Evolutionary conservation across 2,797 vertebrate genomes (phyloP).

Genomic region (Micromesistius poutassou): DNA sequence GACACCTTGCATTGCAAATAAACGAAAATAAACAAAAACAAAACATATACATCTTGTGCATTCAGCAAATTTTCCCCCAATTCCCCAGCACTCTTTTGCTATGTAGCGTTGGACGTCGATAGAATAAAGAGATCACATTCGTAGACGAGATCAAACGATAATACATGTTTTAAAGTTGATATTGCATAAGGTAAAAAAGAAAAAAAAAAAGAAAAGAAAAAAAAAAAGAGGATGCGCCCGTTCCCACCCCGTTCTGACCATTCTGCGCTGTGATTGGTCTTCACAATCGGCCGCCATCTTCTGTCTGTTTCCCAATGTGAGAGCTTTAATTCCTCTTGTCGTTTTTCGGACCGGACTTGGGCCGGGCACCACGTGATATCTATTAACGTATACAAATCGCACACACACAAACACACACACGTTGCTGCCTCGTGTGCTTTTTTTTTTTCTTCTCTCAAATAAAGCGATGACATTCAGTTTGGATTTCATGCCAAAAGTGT

Average conservation of each 20-base stretch:
- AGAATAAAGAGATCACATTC: conserved; percentile 39
- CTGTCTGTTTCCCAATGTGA: conserved; percentile 16
- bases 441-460: conserved; percentile 5
- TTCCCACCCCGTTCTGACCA: not conserved
- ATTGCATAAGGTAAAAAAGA: conserved; percentile 36
- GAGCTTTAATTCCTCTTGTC: conserved; percentile 20
- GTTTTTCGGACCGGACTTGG: conserved; percentile 17
- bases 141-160: conserved; percentile 38
- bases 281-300: not conserved
- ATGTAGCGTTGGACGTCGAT: conserved; percentile 28
- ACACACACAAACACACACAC: not conserved
- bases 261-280: not conserved
- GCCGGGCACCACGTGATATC: not conserved
- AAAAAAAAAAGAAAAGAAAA: not conserved
- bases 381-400: conserved; percentile 6
- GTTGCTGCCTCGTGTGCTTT: conserved; percentile 12
- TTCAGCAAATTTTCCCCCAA: conserved; percentile 43
- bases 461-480: conserved; percentile 33
- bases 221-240: conserved; percentile 11
- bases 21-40: conserved; percentile 29
- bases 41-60: conserved; percentile 47
- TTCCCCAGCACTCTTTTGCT: conserved; percentile 23
- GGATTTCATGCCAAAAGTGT: conserved; percentile 27
- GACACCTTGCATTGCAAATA: conserved; percentile 28
- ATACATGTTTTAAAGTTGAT: conserved; percentile 29